phyloP scores from a whole-genome alignment of 1,140 invertebrate species.

The Tetramorium parvispinum region DNA sequence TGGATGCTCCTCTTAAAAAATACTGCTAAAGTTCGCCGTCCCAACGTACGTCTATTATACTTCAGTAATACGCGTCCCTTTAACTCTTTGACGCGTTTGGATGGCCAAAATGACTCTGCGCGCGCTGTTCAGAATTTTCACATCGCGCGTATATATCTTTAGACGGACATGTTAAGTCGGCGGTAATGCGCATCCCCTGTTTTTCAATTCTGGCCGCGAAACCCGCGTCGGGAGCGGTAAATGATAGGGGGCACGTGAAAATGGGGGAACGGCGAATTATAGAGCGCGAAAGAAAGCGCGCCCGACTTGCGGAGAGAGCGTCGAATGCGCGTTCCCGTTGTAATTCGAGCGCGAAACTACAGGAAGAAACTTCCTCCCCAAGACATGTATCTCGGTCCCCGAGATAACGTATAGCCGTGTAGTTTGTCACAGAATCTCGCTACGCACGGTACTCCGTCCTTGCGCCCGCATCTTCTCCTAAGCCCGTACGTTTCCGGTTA shows the following conservation, averaged over 20 bases:
- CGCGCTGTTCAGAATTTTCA: background rate
- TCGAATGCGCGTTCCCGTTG: conserved; percentile 46
- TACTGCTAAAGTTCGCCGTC: conserved; percentile 33
- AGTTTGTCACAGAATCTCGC: conserved; percentile 58
- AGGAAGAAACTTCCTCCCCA: conserved; percentile 41
- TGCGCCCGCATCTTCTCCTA: conserved; percentile 19
- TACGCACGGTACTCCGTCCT: conserved; percentile 44
- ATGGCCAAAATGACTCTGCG: background rate
- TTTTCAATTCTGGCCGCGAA: conserved; percentile 41
- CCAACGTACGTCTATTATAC: conserved; percentile 23
- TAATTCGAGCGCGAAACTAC: conserved; percentile 59
- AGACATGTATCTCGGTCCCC: conserved; percentile 58
- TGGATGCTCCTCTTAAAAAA: conserved; percentile 42
- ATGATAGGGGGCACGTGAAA: conserved; percentile 39
- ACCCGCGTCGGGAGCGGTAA: background rate
- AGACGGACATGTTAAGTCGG: background rate
- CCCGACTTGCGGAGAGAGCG: conserved; percentile 37
- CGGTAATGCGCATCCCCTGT: conserved; percentile 1
- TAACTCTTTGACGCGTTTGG: conserved; percentile 7
- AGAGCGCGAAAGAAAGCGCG: conserved; percentile 49
- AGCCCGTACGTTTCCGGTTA: conserved; percentile 53
- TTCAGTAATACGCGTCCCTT: background rate
- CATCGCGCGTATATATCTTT: background rate
- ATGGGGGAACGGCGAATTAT: conserved; percentile 29
- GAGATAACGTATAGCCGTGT: conserved; percentile 56